These are phyloP conservation scores for Catonia carolina DNA, from an alignment of 2,888 invertebrate species.

Conservation along the genomic window DNA sequence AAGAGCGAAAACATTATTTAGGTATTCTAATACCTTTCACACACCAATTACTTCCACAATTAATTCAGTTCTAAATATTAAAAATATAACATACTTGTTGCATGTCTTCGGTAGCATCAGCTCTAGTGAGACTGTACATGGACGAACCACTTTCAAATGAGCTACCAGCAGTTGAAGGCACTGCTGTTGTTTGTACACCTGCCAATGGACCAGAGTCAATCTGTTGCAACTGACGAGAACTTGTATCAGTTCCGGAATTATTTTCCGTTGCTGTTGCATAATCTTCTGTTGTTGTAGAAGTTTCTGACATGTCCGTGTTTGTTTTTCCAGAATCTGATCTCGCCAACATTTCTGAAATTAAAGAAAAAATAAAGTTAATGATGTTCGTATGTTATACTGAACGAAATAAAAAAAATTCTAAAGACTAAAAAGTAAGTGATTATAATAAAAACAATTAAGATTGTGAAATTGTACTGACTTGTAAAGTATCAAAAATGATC, in stretches of 20 bases:
- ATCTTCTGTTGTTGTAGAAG: constrained; percentile 79
- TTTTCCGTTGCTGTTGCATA: constrained; percentile 69
- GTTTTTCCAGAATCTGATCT: constrained; percentile 35
- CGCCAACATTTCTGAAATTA: constrained; percentile 31
- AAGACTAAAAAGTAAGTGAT: too few species aligned
- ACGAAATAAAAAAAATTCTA: too few species aligned
- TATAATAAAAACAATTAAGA: too few species aligned
- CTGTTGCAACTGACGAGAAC: constrained; percentile 28
- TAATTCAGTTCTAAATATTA: too few species aligned
- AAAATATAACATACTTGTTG: constrained; percentile 33
- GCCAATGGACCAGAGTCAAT: constrained; percentile 28
- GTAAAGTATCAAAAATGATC: too few species aligned
- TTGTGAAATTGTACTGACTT: too few species aligned
- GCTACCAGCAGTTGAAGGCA: constrained; percentile 54
- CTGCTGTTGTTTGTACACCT: constrained; percentile 30
- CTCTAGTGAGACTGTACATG: constrained; percentile 67
- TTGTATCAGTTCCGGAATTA: constrained; percentile 37
- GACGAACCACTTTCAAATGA: constrained; percentile 85
- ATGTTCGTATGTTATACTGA: too few species aligned
- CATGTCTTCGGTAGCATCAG: constrained; percentile 48
- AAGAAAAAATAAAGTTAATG: neutral
- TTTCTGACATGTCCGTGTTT: constrained; percentile 69
- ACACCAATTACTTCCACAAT: too few species aligned
- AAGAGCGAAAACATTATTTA: too few species aligned
- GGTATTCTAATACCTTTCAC: too few species aligned